Percentiles rank a stretch among this genome's conserved stretches.
These are phyloP conservation scores for Geococcyx californianus DNA, from an alignment of 2,113 vertebrate species.

Conservation along the genomic window DNA sequence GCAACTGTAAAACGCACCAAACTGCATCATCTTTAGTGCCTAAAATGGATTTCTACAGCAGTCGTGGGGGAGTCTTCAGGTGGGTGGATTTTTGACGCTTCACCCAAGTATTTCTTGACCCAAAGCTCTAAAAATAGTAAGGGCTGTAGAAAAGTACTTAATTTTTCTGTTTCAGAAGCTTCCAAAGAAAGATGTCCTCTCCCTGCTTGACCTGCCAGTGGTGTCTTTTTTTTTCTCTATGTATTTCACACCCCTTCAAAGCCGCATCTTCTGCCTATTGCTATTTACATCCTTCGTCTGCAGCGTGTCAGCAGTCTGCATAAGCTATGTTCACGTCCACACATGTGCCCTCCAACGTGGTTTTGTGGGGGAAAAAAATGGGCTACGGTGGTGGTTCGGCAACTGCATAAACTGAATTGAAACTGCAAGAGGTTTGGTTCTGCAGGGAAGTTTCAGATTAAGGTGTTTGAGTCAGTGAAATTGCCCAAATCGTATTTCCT, in stretches of 20 bases:
- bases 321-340: accelerated
- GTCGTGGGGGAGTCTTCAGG: background rate
- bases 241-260: background rate
- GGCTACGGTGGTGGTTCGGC: accelerated
- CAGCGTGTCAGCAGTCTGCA: background rate
- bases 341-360: accelerated
- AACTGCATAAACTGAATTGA: background rate
- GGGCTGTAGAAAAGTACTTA: background rate
- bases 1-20: background rate
- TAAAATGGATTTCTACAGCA: background rate
- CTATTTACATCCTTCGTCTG: background rate
- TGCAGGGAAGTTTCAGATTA: background rate
- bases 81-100: background rate
- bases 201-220: background rate
- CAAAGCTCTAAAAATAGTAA: background rate
- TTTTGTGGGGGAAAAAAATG: background rate
- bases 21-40: background rate
- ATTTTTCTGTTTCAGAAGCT: background rate
- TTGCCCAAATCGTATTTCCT: background rate
- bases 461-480: background rate
- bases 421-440: background rate
- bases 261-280: background rate
- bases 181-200: background rate
- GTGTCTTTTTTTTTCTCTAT: background rate
- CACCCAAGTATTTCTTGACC: background rate